These are phyloP conservation scores for Smutsia temminckii DNA, from an alignment of 2,797 vertebrate genomes.

Conservation along the genomic window DNA sequence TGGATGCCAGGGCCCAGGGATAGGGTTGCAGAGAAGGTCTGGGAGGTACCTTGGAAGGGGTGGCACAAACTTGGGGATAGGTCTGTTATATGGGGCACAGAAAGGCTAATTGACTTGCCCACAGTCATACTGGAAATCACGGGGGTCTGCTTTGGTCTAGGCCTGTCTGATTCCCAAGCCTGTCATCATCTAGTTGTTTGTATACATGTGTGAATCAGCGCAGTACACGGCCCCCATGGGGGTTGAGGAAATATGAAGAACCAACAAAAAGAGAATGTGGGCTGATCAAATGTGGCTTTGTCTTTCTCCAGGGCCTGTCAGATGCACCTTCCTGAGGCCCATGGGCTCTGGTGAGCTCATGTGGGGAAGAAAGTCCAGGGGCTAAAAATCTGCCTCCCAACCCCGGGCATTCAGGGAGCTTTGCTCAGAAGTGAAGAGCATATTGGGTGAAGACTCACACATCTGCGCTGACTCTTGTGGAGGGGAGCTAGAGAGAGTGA, in stretches of 20 bases:
- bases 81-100: not conserved
- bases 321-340: not conserved
- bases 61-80: not conserved
- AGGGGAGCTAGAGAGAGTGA: not conserved
- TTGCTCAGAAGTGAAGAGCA: not conserved
- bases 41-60: not conserved
- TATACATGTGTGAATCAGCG: not conserved
- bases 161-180: not conserved
- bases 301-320: not conserved
- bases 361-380: not conserved
- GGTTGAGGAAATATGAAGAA: not conserved
- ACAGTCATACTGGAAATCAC: not conserved
- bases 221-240: accelerated
- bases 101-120: not conserved
- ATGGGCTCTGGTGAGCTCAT: not conserved
- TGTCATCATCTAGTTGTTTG: too few species aligned
- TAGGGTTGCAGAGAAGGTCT: not conserved
- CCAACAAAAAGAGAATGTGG: not conserved
- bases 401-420: not conserved
- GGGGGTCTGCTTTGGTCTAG: not conserved
- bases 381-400: not conserved
- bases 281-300: not conserved
- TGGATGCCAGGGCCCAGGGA: not conserved
- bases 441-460: not conserved
- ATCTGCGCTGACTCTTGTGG: not conserved